Evolutionary conservation across 2,113 vertebrate genomes (phyloP).

Genomic region (Aldabrachelys gigantea): DNA sequence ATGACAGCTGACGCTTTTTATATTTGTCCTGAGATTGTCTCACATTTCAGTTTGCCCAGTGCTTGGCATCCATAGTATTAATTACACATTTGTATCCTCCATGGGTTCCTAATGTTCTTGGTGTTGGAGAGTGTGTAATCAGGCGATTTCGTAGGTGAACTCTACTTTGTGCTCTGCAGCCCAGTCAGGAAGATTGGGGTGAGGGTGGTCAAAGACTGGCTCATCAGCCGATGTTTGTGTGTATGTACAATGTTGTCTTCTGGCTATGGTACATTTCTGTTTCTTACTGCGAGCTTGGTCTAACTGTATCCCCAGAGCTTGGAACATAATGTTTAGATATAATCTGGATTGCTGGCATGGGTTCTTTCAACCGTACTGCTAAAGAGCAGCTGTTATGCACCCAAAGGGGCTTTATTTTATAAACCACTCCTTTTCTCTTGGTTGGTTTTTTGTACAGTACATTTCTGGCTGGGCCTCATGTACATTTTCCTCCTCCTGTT

Average conservation of each 20-base stretch:
- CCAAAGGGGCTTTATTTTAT: neutral
- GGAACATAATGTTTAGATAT: accelerated
- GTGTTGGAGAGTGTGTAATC: accelerated
- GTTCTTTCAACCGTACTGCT: neutral
- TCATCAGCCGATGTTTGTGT: accelerated
- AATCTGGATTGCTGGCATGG: neutral
- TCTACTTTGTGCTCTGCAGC: neutral
- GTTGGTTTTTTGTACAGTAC: neutral
- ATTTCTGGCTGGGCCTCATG: neutral
- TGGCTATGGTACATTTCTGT: accelerated
- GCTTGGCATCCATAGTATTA: neutral
- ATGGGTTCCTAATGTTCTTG: accelerated
- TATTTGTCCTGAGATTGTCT: neutral
- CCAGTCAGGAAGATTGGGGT: neutral
- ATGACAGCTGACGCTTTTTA: neutral
- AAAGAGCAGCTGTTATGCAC: accelerated
- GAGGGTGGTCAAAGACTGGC: accelerated
- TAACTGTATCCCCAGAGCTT: neutral
- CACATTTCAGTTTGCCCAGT: accelerated
- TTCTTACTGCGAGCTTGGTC: accelerated
- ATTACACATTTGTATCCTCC: accelerated
- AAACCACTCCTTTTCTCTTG: accelerated
- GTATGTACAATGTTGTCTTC: accelerated
- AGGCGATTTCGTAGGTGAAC: accelerated
- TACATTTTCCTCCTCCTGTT: neutral